Evolutionary conservation across 2,888 invertebrate species (phyloP).

Genomic region (Eulithis testata): DNA sequence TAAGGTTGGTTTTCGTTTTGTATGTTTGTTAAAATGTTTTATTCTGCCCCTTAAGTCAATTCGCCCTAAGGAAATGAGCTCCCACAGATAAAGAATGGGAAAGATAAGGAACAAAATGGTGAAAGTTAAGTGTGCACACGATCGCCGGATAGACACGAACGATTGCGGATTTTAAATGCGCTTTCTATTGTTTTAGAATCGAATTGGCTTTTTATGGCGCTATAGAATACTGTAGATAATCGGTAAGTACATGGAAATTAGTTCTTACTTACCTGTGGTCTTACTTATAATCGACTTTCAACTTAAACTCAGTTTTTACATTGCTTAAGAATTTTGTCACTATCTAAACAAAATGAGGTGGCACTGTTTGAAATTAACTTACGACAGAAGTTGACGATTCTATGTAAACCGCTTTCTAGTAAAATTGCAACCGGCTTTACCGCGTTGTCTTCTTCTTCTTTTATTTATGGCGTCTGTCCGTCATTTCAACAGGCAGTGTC

Average conservation of each 20-base stretch:
- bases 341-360: no score
- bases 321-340: no score
- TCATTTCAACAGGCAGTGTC: no score
- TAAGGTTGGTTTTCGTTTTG: conserved; percentile 28
- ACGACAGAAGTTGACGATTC: no score
- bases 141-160: conserved; percentile 27
- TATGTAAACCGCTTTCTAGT: no score
- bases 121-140: conserved; percentile 36
- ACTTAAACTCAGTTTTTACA: no score
- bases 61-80: conserved; percentile 50
- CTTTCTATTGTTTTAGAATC: conserved; percentile 19
- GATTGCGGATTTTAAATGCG: conserved; percentile 14
- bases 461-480: no score
- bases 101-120: conserved; percentile 42
- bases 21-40: conserved; percentile 4
- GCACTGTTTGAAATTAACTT: no score
- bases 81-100: conserved; percentile 48
- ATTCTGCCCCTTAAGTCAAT: conserved; percentile 21
- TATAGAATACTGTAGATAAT: no score
- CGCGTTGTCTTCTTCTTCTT: no score
- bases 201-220: neutral
- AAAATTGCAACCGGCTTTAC: no score
- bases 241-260: neutral
- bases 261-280: neutral
- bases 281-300: no score